Base-by-base conservation (phyloP, 92 coral and sea anemone species). In the Zoanthus sansibaricus region DNA sequence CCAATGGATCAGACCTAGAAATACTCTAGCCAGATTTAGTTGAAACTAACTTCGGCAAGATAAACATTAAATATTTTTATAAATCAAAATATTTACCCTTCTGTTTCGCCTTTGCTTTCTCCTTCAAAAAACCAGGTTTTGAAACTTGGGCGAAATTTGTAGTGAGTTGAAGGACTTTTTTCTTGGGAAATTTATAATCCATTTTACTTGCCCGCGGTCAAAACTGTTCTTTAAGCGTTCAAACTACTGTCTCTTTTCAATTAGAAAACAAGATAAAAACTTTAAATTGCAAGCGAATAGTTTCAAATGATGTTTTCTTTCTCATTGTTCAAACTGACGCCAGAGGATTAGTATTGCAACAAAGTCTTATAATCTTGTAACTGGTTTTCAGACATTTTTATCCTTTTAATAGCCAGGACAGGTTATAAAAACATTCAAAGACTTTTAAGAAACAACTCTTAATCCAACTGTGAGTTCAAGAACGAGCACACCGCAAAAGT, bases 91-190 rank as follows among this genome's bases (percentile, higher is more conserved):
- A 67, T 45, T 80, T 80, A 80, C 85, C 85, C 82, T 76, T 76
- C 12, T 1, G 49, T 42, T 64, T 79, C 6, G 71, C 18, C 47
- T 58, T 59, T 21, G 56, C 12, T 80, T 80, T 71, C 14, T n/a
- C 74, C 12, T 56, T 72, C 13, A 21, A 45, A 15, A 72, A 64
- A 13, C 25, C 59, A 6, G 85, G 75, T 80, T 80, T 80, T 6
- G 85, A 66, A 80, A 80, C 74, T 80, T 80, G 85, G 14, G 85
- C n/a, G 74, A 80, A 80, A 46, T 66, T 80, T 20, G 85, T 66
- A 18, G 75, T 80, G 37, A 80, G 72, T 10, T 31, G 85, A 67
- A 80, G 44, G 1, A 80, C 61, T 64, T 61, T 52, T 49, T 80
- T 80, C 75, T 71, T 64, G 48, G 85, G 75, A 56, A 80, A 68